Conservation (phyloP, 2,113 vertebrate species). For the Oreochromis spilurus region DNA sequence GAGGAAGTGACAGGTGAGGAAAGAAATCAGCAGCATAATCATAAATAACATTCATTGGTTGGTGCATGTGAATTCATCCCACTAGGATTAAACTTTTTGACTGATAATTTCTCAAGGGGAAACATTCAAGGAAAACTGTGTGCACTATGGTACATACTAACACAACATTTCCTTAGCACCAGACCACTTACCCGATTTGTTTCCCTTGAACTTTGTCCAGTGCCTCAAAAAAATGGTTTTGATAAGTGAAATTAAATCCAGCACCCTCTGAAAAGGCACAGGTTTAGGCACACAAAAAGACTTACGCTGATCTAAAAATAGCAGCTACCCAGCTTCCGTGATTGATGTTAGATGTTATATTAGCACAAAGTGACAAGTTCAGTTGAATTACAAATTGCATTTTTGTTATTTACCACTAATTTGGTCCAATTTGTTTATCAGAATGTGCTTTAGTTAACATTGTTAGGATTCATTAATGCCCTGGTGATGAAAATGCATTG, state of each 20-base stretch:
- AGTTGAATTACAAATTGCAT: not conserved
- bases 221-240: not conserved
- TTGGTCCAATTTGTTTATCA: not conserved
- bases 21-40: not conserved
- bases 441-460: not conserved
- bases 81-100: not conserved
- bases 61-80: not conserved
- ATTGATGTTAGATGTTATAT: not conserved
- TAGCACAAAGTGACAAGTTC: not conserved
- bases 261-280: not conserved
- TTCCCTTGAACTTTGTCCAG: not conserved
- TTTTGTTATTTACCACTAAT: not conserved
- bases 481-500: too few relatives aligned
- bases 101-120: not conserved
- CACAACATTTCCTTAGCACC: not conserved
- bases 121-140: not conserved
- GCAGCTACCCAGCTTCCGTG: not conserved
- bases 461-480: not conserved
- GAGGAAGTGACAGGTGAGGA: not conserved
- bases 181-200: not conserved
- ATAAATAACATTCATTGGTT: not conserved
- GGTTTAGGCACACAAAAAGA: not conserved
- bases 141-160: too few relatives aligned
- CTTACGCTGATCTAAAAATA: not conserved
- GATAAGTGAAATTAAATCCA: not conserved